These are phyloP conservation scores for Amphimedon queenslandica DNA, from an alignment of 37 sponge, comb jelly and placozoan genomes.

Conservation along the genomic window DNA sequence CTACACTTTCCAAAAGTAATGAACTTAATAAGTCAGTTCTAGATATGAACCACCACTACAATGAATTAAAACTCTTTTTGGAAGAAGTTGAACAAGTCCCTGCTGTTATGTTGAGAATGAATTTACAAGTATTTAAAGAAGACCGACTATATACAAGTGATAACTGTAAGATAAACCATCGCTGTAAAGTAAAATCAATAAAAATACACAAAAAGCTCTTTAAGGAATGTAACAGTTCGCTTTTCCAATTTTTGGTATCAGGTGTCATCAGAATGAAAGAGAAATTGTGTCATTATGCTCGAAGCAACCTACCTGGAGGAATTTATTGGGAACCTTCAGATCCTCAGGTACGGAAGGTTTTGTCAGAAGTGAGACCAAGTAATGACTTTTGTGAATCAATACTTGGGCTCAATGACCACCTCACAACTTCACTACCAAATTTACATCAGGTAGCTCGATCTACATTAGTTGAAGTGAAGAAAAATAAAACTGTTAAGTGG, in stretches of 20 bases:
- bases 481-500: slow-evolving; percentile 31
- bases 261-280: slow-evolving; percentile 15
- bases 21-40: slow-evolving; percentile 15
- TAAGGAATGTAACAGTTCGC: not conserved
- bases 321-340: slow-evolving; percentile 29
- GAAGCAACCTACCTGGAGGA: slow-evolving; percentile 30
- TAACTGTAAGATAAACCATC: slow-evolving; percentile 6
- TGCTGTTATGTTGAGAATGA: not conserved
- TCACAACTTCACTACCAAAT: slow-evolving; percentile 27
- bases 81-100: slow-evolving; percentile 6
- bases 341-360: not conserved
- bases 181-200: not conserved
- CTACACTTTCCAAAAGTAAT: slow-evolving; percentile 19
- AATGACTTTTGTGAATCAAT: slow-evolving; percentile 39
- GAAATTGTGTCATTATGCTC: slow-evolving; percentile 11
- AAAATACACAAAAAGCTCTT: slow-evolving; percentile 3
- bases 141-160: slow-evolving; percentile 23
- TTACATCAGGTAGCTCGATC: slow-evolving; percentile 18
- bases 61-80: slow-evolving; percentile 27
- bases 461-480: slow-evolving; percentile 24
- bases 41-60: slow-evolving; percentile 43
- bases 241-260: slow-evolving; percentile 12
- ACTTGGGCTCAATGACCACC: slow-evolving; percentile 27
- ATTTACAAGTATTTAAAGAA: slow-evolving; percentile 27
- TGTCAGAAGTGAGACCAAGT: slow-evolving; percentile 15